Evolutionary conservation across 92 coral and sea anemone genomes (phyloP).

Genomic region (Montipora capitata): DNA sequence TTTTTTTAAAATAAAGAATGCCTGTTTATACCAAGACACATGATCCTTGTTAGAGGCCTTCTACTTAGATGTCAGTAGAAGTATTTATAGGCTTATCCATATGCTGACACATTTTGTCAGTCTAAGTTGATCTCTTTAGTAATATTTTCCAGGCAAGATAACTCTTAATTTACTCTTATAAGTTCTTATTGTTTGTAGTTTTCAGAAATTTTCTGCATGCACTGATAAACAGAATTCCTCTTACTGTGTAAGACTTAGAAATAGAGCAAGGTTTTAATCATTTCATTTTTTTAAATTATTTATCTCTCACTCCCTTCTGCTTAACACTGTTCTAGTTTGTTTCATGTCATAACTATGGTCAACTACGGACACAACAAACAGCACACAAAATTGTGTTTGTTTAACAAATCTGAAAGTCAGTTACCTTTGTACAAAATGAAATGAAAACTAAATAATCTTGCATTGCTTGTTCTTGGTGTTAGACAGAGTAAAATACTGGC

Average conservation of each 20-base stretch:
- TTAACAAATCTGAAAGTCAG: no score
- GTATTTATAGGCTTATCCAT: not conserved
- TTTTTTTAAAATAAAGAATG: no score
- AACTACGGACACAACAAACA: no score
- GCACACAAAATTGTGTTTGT: no score
- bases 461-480: not conserved
- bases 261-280: not conserved
- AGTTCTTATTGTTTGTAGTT: not conserved
- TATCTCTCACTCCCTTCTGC: not conserved
- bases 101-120: no score
- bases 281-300: not conserved
- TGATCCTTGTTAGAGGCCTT: no score
- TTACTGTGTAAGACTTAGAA: not conserved
- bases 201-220: not conserved
- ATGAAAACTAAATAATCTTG: not conserved
- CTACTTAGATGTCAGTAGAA: not conserved
- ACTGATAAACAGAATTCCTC: not conserved
- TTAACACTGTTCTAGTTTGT: not conserved
- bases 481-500: no score
- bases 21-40: no score
- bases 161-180: not conserved
- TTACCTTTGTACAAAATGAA: not conserved
- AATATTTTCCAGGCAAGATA: not conserved
- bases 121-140: not conserved
- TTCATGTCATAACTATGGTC: not conserved